Evolutionary conservation across 2,113 vertebrate species (phyloP), one percentile per base, ranked within the genome.

Genomic region (Eptatretus burgeri): DNA sequence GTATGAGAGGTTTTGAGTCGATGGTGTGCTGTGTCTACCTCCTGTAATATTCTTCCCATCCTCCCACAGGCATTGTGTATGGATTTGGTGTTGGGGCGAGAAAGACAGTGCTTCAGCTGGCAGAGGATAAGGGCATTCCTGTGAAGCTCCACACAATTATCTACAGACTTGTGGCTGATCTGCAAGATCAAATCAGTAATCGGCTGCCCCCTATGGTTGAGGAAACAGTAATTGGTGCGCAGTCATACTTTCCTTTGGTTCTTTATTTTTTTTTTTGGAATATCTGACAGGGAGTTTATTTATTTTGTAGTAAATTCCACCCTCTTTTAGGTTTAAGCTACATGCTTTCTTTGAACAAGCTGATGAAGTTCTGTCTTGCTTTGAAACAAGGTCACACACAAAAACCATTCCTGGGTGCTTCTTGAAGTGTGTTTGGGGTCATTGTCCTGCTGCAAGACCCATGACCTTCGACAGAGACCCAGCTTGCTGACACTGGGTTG

Each of bases 161-260:
- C 74, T 95, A 95, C 71, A 78, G 73, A 52, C 76, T 98, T 49
- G 67, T 95, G 41, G 84, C 89, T 13, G 77, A 85, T 67, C 71
- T 98, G 64, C 82, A 84, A 70, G 77, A 75, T 0, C 83, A 98
- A 66, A 66, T 98, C 51, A 81, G 72, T 66, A 72, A 65, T 67
- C 81, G 73, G 52, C 72, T 95, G 20, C 75, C 80, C 1, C 67
- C 72, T 0, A 1, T 13, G 8, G 9, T 73, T 51, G 71, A 72
- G 1, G 76, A 85, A 69, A 74, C 71, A 13, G 52, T 75, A 52
- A 1, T 84, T 51, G 89, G 85, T 88, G 66, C 72, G 72, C 71
- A 20, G 51, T 14, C 19, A 62, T 8, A 14, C 18, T 18, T 18
- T 14, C n/a, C 20, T 20, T 20, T 60, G 56, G 9, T 60, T n/a